Percentiles rank a stretch among this genome's conserved stretches.
phyloP scores from a whole-genome alignment of 1,140 invertebrate genomes.

The Delia radicum region DNA sequence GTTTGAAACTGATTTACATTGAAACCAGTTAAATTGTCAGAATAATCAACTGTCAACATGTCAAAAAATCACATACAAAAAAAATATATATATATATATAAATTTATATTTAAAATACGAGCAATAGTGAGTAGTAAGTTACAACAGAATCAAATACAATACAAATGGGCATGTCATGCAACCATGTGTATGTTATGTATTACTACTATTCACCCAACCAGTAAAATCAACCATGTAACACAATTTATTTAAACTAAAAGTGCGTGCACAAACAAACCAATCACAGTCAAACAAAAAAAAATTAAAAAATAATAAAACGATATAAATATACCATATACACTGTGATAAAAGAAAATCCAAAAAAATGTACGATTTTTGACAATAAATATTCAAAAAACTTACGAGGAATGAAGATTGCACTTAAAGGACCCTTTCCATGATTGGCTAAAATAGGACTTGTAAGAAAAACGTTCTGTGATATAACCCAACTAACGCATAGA shows the following conservation, averaged over 20 bases:
- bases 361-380: no score
- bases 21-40: slow-evolving; percentile 56
- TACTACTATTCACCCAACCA: slow-evolving; percentile 8
- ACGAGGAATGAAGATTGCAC: no score
- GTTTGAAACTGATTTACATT: slow-evolving; percentile 56
- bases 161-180: neutral
- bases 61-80: slow-evolving; percentile 45
- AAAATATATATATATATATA: neutral
- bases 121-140: neutral
- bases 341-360: no score
- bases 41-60: slow-evolving; percentile 57
- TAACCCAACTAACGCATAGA: no score
- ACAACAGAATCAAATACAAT: neutral
- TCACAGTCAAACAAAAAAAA: neutral
- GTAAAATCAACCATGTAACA: slow-evolving; percentile 5
- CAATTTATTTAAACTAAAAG: neutral
- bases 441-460: no score
- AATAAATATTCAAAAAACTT: no score
- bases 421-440: no score
- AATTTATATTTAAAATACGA: neutral
- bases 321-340: neutral
- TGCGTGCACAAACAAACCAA: neutral
- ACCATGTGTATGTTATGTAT: neutral
- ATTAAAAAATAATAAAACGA: neutral
- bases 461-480: no score